Evolutionary conservation across 2,113 vertebrate genomes (phyloP), one percentile per base, ranked within the genome.

Genomic region (Ophthalmolycus amberensis): DNA sequence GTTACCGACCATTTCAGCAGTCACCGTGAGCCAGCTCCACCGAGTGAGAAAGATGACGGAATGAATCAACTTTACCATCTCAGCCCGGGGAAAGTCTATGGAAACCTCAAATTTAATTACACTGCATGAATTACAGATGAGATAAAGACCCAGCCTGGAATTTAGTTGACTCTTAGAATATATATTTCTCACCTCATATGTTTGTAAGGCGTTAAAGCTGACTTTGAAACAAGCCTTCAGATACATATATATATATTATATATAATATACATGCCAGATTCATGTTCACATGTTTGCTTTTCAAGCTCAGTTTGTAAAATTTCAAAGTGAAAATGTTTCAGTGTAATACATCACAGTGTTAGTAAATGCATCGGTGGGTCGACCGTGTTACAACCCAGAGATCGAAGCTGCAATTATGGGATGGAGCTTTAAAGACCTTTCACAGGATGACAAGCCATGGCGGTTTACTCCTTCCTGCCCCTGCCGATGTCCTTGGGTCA

Each of bases 101-200:
- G 88, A 90, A 92, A 89, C 90, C 79, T 83, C 62, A 91, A 85
- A 94, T 93, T 88, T 93, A 92, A 92, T 93, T 90, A 88, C 80
- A 90, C 72, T 25, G 80, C 71, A 87, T 88, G 85, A 91, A 91
- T 91, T 89, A 86, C 92, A 90, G 83, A 91, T 91, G 90, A 91
- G 86, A 86, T 88, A 86, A 92, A 89, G 83, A 81, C 25, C 71
- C 75, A 38, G 74, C 27, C 77, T 85, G 71, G 75, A 87, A 71
- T 85, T 76, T 42, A 80, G 83, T 75, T 78, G 63, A 85, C 79
- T 82, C 34, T 71, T 38, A 52, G 62, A 83, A 85, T 67, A 84
- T 73, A 72, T 20, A 80, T 79, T 65, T 29, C 79, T 77, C 83
- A 87, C 81, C 81, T 85, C 52, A 69, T 62, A 10, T 74, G 32